These are phyloP conservation scores for Drosophila eugracilis DNA, from an alignment of 1,140 invertebrate genomes.

Conservation along the genomic window DNA sequence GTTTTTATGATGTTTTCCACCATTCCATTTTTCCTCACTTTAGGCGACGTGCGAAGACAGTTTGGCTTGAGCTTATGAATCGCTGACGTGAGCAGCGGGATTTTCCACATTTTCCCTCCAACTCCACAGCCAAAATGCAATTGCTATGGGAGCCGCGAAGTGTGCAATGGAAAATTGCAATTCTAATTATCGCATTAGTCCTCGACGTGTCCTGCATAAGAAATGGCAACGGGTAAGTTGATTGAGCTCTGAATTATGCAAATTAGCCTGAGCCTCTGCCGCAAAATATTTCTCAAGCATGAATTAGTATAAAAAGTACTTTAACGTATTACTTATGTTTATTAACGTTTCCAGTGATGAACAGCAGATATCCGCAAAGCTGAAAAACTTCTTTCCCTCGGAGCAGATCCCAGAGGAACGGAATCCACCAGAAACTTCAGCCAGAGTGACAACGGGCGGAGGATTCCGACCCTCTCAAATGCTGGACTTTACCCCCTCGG, in stretches of 20 bases:
- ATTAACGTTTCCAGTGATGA: conserved; percentile 11
- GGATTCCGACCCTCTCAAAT: conserved; percentile 75
- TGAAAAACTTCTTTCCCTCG: conserved; percentile 75
- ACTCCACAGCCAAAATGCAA: conserved; percentile 47
- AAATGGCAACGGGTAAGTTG: conserved; percentile 69
- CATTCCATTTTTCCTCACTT: conserved; percentile 22
- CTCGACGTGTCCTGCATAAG: conserved; percentile 81
- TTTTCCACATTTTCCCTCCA: conserved; percentile 46
- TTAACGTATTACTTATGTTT: no score
- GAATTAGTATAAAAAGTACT: no score
- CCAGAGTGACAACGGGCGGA: conserved; percentile 51
- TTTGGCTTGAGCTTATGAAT: conserved; percentile 71
- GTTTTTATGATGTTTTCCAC: conserved; percentile 67
- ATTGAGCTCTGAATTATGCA: conserved; percentile 65
- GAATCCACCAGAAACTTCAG: conserved; percentile 18
- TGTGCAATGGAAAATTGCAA: conserved; percentile 83
- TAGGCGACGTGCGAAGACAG: conserved; percentile 62
- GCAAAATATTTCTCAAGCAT: no score
- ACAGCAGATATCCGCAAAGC: conserved; percentile 62
- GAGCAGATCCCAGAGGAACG: conserved; percentile 27
- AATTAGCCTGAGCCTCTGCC: conserved; percentile 40
- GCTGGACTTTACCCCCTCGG: conserved; percentile 74
- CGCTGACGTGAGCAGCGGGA: conserved; percentile 63
- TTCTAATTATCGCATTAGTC: conserved; percentile 84
- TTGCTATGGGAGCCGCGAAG: conserved; percentile 64